A percentile compares a stretch with the other conserved stretches of the same genome.
Evolutionary conservation across 2,797 vertebrate species (phyloP).

Genomic region (Jordanella pulchra): DNA sequence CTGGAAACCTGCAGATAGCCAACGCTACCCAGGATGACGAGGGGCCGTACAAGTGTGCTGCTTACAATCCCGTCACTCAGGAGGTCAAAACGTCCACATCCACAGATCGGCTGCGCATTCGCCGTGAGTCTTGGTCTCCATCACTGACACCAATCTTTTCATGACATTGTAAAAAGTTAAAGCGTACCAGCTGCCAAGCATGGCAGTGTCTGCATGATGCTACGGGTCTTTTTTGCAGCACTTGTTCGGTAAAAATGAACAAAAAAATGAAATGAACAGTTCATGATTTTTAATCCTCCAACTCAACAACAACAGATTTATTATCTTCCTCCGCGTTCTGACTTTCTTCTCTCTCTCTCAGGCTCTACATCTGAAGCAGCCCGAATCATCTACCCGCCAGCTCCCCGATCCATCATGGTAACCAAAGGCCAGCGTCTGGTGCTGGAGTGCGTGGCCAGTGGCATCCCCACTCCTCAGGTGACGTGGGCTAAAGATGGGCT

Average conservation of each 20-base stretch:
- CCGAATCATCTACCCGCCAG: constrained; percentile 92
- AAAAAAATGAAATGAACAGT: neutral
- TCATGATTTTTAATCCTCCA: constrained; percentile 25
- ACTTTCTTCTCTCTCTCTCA: constrained; percentile 47
- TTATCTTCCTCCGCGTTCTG: neutral
- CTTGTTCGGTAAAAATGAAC: no score
- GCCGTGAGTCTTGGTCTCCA: constrained; percentile 82
- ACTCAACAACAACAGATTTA: constrained; percentile 16
- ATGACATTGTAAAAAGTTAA: neutral
- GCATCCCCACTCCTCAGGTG: constrained; percentile 90
- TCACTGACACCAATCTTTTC: neutral
- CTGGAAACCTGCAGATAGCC: constrained; percentile 96
- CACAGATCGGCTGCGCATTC: constrained; percentile 91
- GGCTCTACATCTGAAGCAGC: constrained; percentile 93
- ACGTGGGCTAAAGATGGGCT: constrained; percentile 93
- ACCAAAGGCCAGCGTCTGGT: constrained; percentile 95
- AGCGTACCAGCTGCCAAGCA: neutral
- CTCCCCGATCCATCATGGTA: constrained; percentile 92
- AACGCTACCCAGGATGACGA: constrained; percentile 95
- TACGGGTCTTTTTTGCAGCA: neutral
- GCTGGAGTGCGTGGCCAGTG: constrained; percentile 94
- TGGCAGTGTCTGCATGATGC: neutral
- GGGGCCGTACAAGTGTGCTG: constrained; percentile 94
- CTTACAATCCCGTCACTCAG: constrained; percentile 96
- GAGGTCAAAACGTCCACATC: constrained; percentile 95